phyloP scores from a whole-genome alignment of 2,113 vertebrate species.

The Podocnemis expansa region DNA sequence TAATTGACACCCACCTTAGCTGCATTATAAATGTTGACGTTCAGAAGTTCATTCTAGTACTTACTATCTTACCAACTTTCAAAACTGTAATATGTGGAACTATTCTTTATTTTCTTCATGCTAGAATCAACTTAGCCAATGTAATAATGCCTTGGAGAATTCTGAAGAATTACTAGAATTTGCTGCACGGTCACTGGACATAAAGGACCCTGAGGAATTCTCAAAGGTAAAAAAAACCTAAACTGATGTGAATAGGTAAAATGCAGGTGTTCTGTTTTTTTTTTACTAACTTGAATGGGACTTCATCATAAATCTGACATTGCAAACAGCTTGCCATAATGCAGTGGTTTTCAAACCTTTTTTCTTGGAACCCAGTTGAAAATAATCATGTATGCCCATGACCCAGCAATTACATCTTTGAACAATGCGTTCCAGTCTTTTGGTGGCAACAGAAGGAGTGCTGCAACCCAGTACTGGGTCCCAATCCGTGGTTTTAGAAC shows the following conservation, averaged over 20 bases:
- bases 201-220: conserved; percentile 86
- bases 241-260: background rate
- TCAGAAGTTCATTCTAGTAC: accelerated
- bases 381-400: too few relatives aligned
- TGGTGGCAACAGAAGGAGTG: too few relatives aligned
- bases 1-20: too few relatives aligned
- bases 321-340: background rate
- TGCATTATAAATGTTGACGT: too few relatives aligned
- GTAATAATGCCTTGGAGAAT: conserved; percentile 85
- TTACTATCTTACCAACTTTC: background rate
- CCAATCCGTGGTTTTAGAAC: too few relatives aligned
- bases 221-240: conserved; percentile 83
- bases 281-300: background rate
- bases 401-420: too few relatives aligned
- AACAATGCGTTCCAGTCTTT: too few relatives aligned
- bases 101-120: background rate
- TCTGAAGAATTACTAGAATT: conserved; percentile 90
- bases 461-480: too few relatives aligned
- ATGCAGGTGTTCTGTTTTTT: background rate
- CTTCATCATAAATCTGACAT: background rate
- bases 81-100: background rate
- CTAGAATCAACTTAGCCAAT: conserved; percentile 88
- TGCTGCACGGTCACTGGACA: conserved; percentile 83
- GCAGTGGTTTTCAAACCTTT: too few relatives aligned
- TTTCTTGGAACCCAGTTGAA: too few relatives aligned